Conservation (phyloP, 2,113 vertebrate genomes). For the Brachypteracias leptosomus region DNA sequence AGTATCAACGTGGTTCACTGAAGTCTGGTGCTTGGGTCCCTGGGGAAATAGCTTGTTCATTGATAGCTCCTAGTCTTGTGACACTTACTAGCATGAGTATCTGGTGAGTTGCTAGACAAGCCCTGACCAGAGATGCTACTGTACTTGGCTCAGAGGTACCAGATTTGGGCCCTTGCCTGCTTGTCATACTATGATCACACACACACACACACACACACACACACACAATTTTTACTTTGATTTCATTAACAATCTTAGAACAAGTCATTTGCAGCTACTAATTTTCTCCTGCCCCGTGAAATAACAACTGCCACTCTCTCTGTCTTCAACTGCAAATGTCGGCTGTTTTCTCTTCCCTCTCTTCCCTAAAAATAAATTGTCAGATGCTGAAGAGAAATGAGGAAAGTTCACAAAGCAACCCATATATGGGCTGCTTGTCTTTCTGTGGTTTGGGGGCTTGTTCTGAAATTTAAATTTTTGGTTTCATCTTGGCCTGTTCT, state of each 20-base stretch:
- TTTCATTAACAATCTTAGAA: background rate
- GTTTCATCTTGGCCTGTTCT: background rate
- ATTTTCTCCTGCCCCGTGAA: background rate
- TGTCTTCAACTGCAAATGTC: background rate
- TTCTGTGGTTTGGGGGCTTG: background rate
- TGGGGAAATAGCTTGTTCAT: background rate
- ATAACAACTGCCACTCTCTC: background rate
- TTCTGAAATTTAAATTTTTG: background rate
- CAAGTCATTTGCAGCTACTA: background rate
- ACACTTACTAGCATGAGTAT: background rate
- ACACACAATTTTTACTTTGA: background rate
- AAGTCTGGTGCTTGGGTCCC: background rate
- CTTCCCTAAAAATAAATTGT: background rate
- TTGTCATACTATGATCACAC: background rate
- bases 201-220: too few relatives aligned
- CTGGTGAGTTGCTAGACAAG: background rate
- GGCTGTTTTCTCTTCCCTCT: background rate
- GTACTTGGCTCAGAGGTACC: background rate
- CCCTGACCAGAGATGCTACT: background rate
- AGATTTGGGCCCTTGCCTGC: background rate
- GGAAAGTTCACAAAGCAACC: background rate
- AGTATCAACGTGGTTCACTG: background rate
- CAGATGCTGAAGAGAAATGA: background rate
- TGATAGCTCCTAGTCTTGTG: background rate
- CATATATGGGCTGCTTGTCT: background rate